Percentiles rank a stretch among this genome's conserved stretches.
Evolutionary conservation across 2,113 vertebrate species (phyloP).

Genomic region (Macroglossus sobrinus): DNA sequence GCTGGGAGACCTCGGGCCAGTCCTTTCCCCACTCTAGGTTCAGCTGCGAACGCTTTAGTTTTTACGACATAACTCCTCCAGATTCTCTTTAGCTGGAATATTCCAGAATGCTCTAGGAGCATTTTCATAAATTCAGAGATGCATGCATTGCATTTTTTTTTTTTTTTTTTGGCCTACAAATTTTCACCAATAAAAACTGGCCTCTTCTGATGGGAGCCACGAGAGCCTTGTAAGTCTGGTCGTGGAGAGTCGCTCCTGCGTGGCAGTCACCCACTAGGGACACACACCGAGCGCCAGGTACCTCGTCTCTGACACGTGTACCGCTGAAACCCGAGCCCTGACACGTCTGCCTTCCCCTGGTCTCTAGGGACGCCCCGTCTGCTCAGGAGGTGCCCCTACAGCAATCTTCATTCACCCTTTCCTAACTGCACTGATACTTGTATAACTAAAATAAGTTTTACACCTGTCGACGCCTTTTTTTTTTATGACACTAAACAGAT

Average conservation of each 20-base stretch:
- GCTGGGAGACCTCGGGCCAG: neutral
- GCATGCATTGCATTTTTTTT: neutral
- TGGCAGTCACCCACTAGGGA: neutral
- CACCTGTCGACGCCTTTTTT: neutral
- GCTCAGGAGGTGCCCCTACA: neutral
- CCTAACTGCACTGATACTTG: neutral
- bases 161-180: neutral
- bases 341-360: neutral
- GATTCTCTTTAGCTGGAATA: neutral
- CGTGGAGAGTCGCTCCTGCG: neutral
- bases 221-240: too few species aligned
- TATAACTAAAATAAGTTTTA: neutral
- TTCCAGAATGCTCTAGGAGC: neutral
- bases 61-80: neutral
- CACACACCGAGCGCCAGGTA: fast-evolving
- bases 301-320: neutral
- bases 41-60: neutral
- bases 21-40: neutral
- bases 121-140: neutral
- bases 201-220: neutral
- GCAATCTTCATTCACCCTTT: neutral
- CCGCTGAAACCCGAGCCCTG: neutral
- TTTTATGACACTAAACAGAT: neutral
- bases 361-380: neutral
- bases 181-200: neutral